Percentiles rank a stretch among this genome's conserved stretches.
phyloP scores from a whole-genome alignment of 2,888 invertebrate genomes.

The Nycteola revayana region DNA sequence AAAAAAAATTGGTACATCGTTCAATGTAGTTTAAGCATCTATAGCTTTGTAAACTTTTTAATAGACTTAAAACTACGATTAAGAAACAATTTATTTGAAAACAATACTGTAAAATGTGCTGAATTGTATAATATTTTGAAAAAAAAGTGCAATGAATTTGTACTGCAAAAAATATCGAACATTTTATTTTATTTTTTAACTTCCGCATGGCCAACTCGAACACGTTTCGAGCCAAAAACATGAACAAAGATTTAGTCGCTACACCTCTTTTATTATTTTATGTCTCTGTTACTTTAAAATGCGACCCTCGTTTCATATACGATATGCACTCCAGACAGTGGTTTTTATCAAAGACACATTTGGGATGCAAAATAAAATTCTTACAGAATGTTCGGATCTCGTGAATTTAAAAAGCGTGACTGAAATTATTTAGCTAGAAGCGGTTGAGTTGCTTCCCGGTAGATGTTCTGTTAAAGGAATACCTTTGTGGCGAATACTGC shows the following conservation, averaged over 20 bases:
- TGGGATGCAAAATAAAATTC: conserved; percentile 35
- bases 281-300: conserved; percentile 43
- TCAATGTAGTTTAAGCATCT: too few relatives aligned
- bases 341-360: conserved; percentile 40
- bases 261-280: conserved; percentile 43
- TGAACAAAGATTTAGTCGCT: conserved; percentile 49
- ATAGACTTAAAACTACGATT: too few relatives aligned
- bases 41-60: too few relatives aligned
- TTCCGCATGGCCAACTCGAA: conserved; percentile 54
- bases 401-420: conserved; percentile 22
- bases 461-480: conserved; percentile 63
- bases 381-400: conserved; percentile 25
- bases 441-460: conserved; percentile 22
- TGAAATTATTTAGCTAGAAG: conserved; percentile 29
- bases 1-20: too few relatives aligned
- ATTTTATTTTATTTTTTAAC: conserved; percentile 32
- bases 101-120: too few relatives aligned
- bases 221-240: conserved; percentile 52
- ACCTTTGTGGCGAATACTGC: conserved; percentile 64
- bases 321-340: conserved; percentile 39
- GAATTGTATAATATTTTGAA: too few relatives aligned
- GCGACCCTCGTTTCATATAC: conserved; percentile 44
- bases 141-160: too few relatives aligned
- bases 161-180: too few relatives aligned
- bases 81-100: too few relatives aligned